A percentile compares a stretch with the other conserved stretches of the same genome.
These are phyloP conservation scores for Hippoglossus hippoglossus DNA, from an alignment of 2,797 vertebrate species.

Conservation along the genomic window DNA sequence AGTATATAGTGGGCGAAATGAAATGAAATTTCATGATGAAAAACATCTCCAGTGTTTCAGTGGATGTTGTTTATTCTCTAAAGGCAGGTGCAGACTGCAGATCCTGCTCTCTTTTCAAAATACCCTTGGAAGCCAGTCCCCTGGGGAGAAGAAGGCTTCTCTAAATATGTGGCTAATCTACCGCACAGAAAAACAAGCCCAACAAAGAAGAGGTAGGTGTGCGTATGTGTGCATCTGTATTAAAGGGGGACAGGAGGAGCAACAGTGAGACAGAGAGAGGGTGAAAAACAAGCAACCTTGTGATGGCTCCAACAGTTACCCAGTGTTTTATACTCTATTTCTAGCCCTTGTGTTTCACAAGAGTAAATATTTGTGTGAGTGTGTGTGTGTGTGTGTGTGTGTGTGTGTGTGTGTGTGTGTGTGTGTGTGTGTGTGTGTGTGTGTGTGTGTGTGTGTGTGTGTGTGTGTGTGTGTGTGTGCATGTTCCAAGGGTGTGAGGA, in stretches of 20 bases:
- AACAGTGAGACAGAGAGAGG: conserved; percentile 38
- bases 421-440: too few relatives aligned
- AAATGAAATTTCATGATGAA: conserved; percentile 38
- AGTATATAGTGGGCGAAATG: conserved; percentile 8
- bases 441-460: background rate
- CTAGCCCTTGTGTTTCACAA: conserved; percentile 34
- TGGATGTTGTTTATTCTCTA: conserved; percentile 59
- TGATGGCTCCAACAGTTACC: conserved; percentile 55
- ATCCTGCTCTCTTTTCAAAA: conserved; percentile 67
- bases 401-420: background rate
- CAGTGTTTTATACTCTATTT: conserved; percentile 65
- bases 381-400: background rate
- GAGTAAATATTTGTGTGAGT: conserved; percentile 5
- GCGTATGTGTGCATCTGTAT: conserved; percentile 9
- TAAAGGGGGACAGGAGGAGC: conserved; percentile 48
- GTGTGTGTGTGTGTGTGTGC: conserved; percentile 2
- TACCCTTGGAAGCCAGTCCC: conserved; percentile 69
- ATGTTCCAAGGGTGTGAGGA: conserved; percentile 50
- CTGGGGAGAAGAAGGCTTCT: conserved; percentile 58
- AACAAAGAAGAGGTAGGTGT: conserved; percentile 38
- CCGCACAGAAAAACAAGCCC: conserved; percentile 44
- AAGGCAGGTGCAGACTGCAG: conserved; percentile 69
- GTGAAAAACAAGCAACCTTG: conserved; percentile 49
- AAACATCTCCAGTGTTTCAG: conserved; percentile 37
- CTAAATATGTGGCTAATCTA: conserved; percentile 79